A percentile compares a stretch with the other conserved stretches of the same genome.
phyloP scores from a whole-genome alignment of 2,113 vertebrate genomes.

The Elachura formosa region DNA sequence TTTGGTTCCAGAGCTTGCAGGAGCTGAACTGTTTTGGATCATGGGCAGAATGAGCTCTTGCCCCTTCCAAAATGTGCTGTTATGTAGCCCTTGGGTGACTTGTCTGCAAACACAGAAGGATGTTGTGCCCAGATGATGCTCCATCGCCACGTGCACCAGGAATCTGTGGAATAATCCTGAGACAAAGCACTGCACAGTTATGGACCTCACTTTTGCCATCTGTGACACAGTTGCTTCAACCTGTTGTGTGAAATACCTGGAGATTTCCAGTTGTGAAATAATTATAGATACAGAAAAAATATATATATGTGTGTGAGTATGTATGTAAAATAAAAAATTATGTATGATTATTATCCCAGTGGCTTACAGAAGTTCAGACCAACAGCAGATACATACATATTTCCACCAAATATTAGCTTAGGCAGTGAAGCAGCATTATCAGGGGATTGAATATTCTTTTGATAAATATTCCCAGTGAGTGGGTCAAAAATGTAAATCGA shows the following conservation, averaged over 20 bases:
- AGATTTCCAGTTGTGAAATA: too few relatives aligned
- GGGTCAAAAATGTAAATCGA: conserved; percentile 67
- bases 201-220: not conserved
- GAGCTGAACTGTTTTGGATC: not conserved
- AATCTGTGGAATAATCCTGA: not conserved
- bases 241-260: not conserved
- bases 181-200: not conserved
- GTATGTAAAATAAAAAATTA: not conserved
- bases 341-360: not conserved
- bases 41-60: not conserved
- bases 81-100: not conserved
- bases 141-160: accelerated
- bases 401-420: conserved; percentile 44
- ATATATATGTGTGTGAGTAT: accelerated
- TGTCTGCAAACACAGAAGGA: not conserved
- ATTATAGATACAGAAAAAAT: too few relatives aligned
- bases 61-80: accelerated
- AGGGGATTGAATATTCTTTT: conserved; percentile 53
- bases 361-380: not conserved
- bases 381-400: not conserved
- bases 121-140: not conserved
- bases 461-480: conserved; percentile 57
- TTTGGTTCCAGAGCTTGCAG: not conserved
- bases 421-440: not conserved
- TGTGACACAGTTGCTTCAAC: not conserved